Evolutionary conservation across 1,140 invertebrate species (phyloP).

Genomic region (Tenebrio molitor): DNA sequence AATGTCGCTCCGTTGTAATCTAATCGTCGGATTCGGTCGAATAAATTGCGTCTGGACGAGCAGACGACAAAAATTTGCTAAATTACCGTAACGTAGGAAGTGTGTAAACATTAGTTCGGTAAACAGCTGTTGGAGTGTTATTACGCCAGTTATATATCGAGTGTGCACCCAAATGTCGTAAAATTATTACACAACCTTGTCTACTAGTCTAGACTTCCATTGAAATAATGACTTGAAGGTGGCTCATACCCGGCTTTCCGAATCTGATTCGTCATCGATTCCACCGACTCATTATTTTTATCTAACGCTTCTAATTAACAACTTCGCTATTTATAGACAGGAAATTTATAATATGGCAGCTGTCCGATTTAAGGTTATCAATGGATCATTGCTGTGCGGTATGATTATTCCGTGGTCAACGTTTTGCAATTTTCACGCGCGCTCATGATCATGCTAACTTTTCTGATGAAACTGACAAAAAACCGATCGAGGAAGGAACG

Average conservation of each 20-base stretch:
- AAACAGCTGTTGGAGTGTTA: constrained; percentile 23
- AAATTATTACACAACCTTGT: constrained; percentile 38
- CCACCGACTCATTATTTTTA: constrained; percentile 35
- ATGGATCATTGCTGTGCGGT: constrained; percentile 32
- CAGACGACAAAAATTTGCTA: constrained; percentile 23
- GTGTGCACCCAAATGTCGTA: constrained; percentile 33
- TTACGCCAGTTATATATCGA: constrained; percentile 17
- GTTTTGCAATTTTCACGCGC: constrained; percentile 14
- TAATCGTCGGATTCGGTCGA: neutral
- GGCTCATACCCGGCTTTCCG: neutral
- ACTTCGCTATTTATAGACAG: constrained; percentile 16
- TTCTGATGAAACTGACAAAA: too few species aligned
- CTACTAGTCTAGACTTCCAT: constrained; percentile 13
- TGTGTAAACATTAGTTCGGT: constrained; percentile 3
- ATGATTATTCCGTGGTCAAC: constrained; percentile 18
- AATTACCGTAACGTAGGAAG: constrained; percentile 29
- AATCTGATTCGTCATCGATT: constrained; percentile 34
- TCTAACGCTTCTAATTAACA: constrained; percentile 29
- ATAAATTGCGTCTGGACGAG: constrained; percentile 5
- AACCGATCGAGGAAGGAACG: too few species aligned
- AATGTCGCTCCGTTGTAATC: neutral
- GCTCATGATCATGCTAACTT: neutral
- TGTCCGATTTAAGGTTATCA: constrained; percentile 26
- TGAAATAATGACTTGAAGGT: constrained; percentile 14
- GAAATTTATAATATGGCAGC: constrained; percentile 30